Conservation (phyloP, 2,113 vertebrate species). For the Anolis sagrei region DNA sequence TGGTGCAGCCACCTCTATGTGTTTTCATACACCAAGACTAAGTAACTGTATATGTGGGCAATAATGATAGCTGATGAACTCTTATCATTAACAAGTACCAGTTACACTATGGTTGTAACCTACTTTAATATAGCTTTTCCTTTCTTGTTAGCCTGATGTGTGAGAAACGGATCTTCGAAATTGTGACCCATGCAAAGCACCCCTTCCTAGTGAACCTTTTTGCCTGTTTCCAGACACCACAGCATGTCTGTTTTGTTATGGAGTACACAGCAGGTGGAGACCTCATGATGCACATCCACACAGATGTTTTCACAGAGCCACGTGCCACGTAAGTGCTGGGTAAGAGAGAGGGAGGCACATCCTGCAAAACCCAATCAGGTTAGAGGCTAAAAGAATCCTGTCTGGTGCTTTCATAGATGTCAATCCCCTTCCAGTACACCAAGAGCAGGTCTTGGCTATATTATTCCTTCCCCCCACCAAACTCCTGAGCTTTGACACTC, state of each 20-base stretch:
- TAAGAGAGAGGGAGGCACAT: not conserved
- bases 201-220: slow-evolving; percentile 99
- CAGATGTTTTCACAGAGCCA: slow-evolving; percentile 97
- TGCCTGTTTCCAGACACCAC: slow-evolving; percentile 98
- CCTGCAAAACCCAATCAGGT: not conserved
- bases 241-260: slow-evolving; percentile 99
- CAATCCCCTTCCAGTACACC: not conserved
- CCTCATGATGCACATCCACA: slow-evolving; percentile 99
- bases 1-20: not conserved
- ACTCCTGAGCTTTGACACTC: not conserved
- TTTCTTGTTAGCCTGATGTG: slow-evolving; percentile 92
- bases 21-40: not conserved
- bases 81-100: not conserved
- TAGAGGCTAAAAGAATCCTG: not conserved
- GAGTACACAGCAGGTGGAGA: slow-evolving; percentile 98
- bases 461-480: not conserved
- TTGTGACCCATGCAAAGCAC: slow-evolving; percentile 97
- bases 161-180: slow-evolving; percentile 98
- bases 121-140: not conserved
- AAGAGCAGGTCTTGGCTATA: not conserved
- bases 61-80: not conserved
- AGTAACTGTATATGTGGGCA: no score
- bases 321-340: slow-evolving; percentile 91
- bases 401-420: not conserved
- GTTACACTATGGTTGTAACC: not conserved